These are phyloP conservation scores for Blastobasis adustella DNA, from an alignment of 2,888 invertebrate genomes.

Conservation along the genomic window DNA sequence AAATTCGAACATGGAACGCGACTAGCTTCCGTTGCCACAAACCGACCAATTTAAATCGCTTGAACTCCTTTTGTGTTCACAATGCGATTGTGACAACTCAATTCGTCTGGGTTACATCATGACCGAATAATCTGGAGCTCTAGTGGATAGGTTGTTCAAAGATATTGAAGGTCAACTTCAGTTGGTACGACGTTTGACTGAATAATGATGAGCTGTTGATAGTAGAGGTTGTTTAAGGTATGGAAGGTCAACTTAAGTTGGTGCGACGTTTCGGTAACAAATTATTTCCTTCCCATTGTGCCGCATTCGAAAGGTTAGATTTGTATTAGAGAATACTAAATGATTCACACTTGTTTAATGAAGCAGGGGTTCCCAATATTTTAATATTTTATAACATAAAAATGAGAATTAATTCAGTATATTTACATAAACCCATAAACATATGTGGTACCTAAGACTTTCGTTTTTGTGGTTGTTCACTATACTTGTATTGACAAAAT, in stretches of 20 bases:
- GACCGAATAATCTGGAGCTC: too few species aligned
- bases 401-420: too few species aligned
- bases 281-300: slow-evolving; percentile 37
- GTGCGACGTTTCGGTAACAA: slow-evolving; percentile 16
- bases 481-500: too few species aligned
- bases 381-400: slow-evolving; percentile 1
- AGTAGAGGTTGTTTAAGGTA: too few species aligned
- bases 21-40: slow-evolving; percentile 21
- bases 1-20: slow-evolving; percentile 24
- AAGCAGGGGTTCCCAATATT: slow-evolving; percentile 26
- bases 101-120: too few species aligned
- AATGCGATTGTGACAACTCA: too few species aligned
- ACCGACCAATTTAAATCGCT: slow-evolving; percentile 9
- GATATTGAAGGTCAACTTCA: slow-evolving; percentile 5
- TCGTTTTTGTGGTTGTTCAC: too few species aligned
- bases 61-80: too few species aligned
- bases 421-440: too few species aligned
- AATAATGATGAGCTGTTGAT: neutral
- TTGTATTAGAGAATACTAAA: slow-evolving; percentile 30
- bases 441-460: too few species aligned
- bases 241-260: slow-evolving; percentile 12
- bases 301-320: slow-evolving; percentile 28
- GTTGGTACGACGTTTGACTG: neutral
- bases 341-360: slow-evolving; percentile 44
- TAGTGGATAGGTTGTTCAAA: too few species aligned